Base-by-base conservation (phyloP, 2,797 vertebrate genomes). In the Melanotaenia boesemani region DNA sequence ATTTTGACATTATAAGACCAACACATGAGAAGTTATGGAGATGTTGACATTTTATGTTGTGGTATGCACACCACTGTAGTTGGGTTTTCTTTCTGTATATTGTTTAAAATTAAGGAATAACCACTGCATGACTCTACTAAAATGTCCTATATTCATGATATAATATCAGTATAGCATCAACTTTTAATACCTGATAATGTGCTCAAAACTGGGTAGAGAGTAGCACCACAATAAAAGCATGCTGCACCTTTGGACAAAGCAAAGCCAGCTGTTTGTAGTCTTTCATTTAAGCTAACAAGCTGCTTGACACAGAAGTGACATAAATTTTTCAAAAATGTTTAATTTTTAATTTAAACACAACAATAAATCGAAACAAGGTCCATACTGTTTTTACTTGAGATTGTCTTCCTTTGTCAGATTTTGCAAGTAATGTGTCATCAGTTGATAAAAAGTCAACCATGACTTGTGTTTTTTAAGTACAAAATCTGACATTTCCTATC, bases 401-500 rank as follows among this genome's bases (percentile, higher is more conserved):
- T 55, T 1, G n/a, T 59, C 54, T 60, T 67, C 7, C 13, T 28
- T 58, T 52, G 56, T 67, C 41, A 63, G 16, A 52, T 70, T 74
- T 79, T 37, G 52, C 12, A 63, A 68, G 56, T 16, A 84, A 64
- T 34, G 44, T 60, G 59, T 32, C 36, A 48, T 32, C 41, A 30
- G 12, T 61, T 30, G 52, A 58, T 82, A 55, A 48, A 79, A 80
- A 61, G 22, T 5, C 44, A 67, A 70, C 71, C 50, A 48, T n/a
- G 41, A 58, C 12, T 46, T 20, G 5, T 48, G 18, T 78, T 20
- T 61, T 73, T 77, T 73, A 80, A 52, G 52, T 66, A 65, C 24
- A 16, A 77, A 74, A 83, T 81, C 78, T 68, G 46, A 77, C 82
- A 77, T 84, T 78, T 70, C 68, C 65, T 67, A 79, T 83, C 75